Evolutionary conservation across 2,797 vertebrate species (phyloP).

Genomic region (Ptychobarbus kaznakovi): DNA sequence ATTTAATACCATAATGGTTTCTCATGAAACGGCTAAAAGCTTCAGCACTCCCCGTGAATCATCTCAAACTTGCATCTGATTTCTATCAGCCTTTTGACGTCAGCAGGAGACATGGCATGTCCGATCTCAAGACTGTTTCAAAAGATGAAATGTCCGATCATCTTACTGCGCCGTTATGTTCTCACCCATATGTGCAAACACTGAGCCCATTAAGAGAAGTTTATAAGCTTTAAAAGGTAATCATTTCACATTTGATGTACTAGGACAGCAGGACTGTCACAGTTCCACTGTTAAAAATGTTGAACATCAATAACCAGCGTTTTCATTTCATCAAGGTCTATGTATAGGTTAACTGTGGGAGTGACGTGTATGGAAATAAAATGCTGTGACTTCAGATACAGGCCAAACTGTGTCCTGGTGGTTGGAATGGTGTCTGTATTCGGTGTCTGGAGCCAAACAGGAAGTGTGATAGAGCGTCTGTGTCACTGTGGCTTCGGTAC

Average conservation of each 20-base stretch:
- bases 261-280: not conserved
- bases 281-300: not conserved
- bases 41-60: constrained; percentile 16
- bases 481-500: constrained; percentile 43
- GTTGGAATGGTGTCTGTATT: constrained; percentile 27
- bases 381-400: not conserved
- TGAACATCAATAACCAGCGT: not conserved
- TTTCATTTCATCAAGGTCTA: not conserved
- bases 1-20: constrained; percentile 10
- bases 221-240: not conserved
- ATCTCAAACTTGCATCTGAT: constrained; percentile 33
- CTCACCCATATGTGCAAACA: constrained; percentile 23
- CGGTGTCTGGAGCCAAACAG: constrained; percentile 43
- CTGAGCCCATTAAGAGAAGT: constrained; percentile 4
- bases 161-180: not conserved
- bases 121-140: constrained; percentile 25
- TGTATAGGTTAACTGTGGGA: constrained; percentile 5
- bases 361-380: not conserved
- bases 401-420: constrained; percentile 27
- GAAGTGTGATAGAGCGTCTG: constrained; percentile 41
- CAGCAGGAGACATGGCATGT: constrained; percentile 11
- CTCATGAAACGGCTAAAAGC: constrained; percentile 8
- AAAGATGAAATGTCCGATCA: not conserved
- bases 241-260: not conserved
- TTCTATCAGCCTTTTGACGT: constrained; percentile 39